These are phyloP conservation scores for Halictus ligatus DNA, from an alignment of 2,888 invertebrate species.

Conservation along the genomic window DNA sequence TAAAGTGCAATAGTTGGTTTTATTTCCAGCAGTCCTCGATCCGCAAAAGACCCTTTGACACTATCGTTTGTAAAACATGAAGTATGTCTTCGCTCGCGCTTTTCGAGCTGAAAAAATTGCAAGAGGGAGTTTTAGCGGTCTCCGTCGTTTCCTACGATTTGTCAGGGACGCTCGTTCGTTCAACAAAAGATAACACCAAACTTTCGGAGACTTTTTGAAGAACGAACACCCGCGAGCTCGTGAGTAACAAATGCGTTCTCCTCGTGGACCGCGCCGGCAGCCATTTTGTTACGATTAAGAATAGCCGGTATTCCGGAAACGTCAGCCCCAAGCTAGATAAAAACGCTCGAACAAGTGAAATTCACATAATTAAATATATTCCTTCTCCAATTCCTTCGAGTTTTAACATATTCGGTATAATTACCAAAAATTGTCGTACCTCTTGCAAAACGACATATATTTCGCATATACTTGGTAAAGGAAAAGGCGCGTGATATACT, in stretches of 20 bases:
- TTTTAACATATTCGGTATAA: not conserved
- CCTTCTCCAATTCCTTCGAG: not conserved
- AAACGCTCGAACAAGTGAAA: slow-evolving; percentile 1
- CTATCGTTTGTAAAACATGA: not conserved
- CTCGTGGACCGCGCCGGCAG: slow-evolving; percentile 41
- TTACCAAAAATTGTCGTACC: not conserved
- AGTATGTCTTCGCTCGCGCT: not conserved
- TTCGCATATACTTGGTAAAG: not conserved
- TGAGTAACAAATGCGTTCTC: slow-evolving; percentile 65
- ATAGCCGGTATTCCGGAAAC: slow-evolving; percentile 40
- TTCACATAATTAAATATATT: not conserved
- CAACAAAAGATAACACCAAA: slow-evolving; percentile 66
- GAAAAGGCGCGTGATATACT: not conserved
- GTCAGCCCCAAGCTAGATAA: slow-evolving; percentile 25
- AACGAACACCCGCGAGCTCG: slow-evolving; percentile 56
- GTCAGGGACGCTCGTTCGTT: slow-evolving; percentile 69
- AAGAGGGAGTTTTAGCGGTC: slow-evolving; percentile 44
- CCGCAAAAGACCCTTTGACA: not conserved
- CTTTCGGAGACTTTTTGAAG: slow-evolving; percentile 64
- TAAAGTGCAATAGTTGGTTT: not conserved
- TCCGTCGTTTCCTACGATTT: slow-evolving; percentile 73
- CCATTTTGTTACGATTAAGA: slow-evolving; percentile 63
- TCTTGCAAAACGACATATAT: not conserved
- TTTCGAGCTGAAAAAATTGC: not conserved
- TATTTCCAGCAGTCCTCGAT: not conserved